Conservation (phyloP, 2,113 vertebrate genomes). For the Spea bombifrons region DNA sequence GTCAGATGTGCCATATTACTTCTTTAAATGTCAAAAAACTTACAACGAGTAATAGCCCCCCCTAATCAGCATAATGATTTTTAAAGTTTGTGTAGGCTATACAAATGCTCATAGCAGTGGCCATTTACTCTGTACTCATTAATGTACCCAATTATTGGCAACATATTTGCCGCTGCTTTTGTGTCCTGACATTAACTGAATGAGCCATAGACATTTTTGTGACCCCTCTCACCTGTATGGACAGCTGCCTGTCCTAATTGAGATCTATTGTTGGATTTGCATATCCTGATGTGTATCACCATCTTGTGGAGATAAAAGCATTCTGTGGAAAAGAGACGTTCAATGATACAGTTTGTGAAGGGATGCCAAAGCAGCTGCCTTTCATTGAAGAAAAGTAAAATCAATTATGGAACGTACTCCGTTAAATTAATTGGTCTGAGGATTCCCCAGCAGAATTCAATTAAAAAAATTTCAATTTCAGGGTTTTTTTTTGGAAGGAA, state of each 20-base stretch:
- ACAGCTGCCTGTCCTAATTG: constrained; percentile 93
- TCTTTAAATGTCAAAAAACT: no score
- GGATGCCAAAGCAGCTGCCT: constrained; percentile 61
- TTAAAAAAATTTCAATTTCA: no score
- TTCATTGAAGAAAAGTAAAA: constrained; percentile 47
- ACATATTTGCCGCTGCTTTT: constrained; percentile 58
- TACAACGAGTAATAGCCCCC: no score
- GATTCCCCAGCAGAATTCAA: no score
- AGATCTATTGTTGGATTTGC: constrained; percentile 80
- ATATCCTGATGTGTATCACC: constrained; percentile 79
- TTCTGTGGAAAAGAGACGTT: constrained; percentile 72
- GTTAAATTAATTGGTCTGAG: no score
- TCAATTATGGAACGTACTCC: no score
- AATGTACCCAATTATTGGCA: constrained; percentile 84
- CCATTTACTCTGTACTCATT: constrained; percentile 67
- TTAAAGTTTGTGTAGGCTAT: constrained; percentile 22
- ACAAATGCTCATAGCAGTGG: constrained; percentile 35
- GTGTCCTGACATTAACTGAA: constrained; percentile 57
- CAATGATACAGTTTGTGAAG: constrained; percentile 62
- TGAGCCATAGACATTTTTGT: constrained; percentile 54
- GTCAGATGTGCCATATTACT: no score
- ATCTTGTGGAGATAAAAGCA: constrained; percentile 64
- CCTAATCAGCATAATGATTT: constrained; percentile 7
- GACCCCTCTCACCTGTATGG: constrained; percentile 78
- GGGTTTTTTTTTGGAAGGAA: no score